Percentiles rank a stretch among this genome's conserved stretches.
These are phyloP conservation scores for Acutogordius australiensis DNA, from an alignment of 2,888 invertebrate genomes.

Conservation along the genomic window DNA sequence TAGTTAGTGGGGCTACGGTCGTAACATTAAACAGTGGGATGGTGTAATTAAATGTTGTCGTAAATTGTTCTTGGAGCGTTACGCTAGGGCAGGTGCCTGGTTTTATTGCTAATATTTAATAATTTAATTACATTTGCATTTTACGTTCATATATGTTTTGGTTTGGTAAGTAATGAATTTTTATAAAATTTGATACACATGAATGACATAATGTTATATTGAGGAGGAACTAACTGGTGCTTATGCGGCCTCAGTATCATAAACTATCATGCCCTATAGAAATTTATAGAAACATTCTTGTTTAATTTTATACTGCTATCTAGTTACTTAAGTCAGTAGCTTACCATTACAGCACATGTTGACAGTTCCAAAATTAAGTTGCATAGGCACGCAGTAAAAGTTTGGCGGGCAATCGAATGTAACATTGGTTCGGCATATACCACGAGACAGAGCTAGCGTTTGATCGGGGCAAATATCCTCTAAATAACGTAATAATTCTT, in stretches of 20 bases:
- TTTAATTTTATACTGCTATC: no score
- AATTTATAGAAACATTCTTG: no score
- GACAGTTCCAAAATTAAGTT: neutral
- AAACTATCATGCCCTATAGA: no score
- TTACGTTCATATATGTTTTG: no score
- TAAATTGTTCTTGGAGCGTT: slow-evolving; percentile 1
- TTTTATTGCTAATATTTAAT: neutral
- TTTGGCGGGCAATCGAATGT: slow-evolving; percentile 4
- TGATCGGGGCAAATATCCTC: neutral
- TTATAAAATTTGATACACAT: no score
- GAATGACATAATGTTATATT: no score
- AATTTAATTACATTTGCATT: no score
- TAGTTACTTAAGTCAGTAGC: no score
- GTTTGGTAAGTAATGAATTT: no score
- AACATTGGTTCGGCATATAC: neutral
- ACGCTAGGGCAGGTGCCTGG: neutral
- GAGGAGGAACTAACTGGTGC: no score
- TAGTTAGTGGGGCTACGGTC: neutral
- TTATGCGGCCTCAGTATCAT: no score
- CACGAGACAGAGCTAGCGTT: neutral
- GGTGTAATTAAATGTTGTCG: neutral
- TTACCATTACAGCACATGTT: slow-evolving; percentile 8
- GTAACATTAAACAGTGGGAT: neutral
- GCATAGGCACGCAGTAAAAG: neutral
- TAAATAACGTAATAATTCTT: neutral